Conservation (phyloP, 2,113 vertebrate genomes). For the Phalacrocorax pelagicus region DNA sequence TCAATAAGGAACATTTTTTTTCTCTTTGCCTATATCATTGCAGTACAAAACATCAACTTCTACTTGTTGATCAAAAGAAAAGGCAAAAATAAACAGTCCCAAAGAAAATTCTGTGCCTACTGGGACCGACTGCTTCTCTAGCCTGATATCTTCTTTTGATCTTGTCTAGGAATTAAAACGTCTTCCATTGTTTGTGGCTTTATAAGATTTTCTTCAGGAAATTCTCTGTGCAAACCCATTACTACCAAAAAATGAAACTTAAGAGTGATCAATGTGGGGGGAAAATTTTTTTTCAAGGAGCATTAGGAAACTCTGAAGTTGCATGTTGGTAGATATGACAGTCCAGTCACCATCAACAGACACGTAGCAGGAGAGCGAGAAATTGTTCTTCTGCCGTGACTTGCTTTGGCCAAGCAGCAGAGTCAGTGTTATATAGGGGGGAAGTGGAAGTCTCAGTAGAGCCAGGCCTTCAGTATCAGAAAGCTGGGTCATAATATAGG, state of each 20-base stretch:
- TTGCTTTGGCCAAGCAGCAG: neutral
- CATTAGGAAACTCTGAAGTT: neutral
- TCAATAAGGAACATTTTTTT: neutral
- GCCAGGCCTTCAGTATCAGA: neutral
- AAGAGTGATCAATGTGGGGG: fast-evolving
- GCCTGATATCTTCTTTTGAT: neutral
- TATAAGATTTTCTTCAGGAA: neutral
- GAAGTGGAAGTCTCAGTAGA: neutral
- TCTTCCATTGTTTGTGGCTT: neutral
- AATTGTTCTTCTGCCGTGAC: neutral
- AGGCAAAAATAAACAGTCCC: neutral
- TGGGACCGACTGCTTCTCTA: neutral
- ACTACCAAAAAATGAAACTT: neutral
- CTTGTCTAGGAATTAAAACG: neutral
- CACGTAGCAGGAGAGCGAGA: neutral
- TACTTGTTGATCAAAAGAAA: neutral
- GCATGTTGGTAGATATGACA: neutral
- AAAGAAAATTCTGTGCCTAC: neutral
- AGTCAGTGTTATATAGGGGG: neutral
- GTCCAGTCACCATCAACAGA: neutral
- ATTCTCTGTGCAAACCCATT: neutral
- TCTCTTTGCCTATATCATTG: neutral
- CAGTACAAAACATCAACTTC: neutral
- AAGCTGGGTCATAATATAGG: neutral
- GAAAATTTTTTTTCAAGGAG: neutral